Percentiles rank a stretch among this genome's conserved stretches.
phyloP scores from a whole-genome alignment of 1,140 invertebrate genomes.

The Drosophila simulans region DNA sequence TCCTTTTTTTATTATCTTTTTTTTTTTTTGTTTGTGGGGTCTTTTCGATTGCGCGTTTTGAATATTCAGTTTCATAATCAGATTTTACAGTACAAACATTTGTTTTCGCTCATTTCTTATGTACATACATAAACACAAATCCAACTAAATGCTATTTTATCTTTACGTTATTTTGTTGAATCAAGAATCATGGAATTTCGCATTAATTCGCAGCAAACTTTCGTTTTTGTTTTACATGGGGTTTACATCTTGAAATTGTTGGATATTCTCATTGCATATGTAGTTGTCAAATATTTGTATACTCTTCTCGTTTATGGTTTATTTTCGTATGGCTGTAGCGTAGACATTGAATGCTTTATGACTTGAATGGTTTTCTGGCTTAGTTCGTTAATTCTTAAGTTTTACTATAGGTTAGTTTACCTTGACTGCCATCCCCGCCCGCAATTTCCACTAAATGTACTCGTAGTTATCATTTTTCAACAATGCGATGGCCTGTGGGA shows the following conservation, averaged over 20 bases:
- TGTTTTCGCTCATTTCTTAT: constrained; percentile 42
- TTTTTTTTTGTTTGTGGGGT: constrained; percentile 4
- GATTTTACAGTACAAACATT: constrained; percentile 57
- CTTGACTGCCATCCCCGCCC: constrained; percentile 8
- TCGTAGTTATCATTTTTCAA: constrained; percentile 32
- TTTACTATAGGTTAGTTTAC: constrained; percentile 38
- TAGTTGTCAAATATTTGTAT: constrained; percentile 45
- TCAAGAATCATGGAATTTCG: constrained; percentile 11
- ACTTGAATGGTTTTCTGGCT: constrained; percentile 44
- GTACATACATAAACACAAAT: constrained; percentile 60
- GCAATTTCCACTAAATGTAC: constrained; percentile 16
- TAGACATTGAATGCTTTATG: constrained; percentile 79
- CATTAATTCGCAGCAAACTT: constrained; percentile 19
- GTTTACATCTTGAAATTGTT: constrained; percentile 33
- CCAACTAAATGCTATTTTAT: constrained; percentile 39
- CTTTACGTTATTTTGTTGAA: neutral
- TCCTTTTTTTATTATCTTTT: constrained; percentile 15
- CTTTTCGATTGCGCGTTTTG: constrained; percentile 16
- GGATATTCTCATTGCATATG: constrained; percentile 45
- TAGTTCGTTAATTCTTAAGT: constrained; percentile 45
- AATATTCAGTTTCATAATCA: constrained; percentile 39
- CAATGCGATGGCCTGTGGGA: constrained; percentile 15
- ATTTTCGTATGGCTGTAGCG: constrained; percentile 56
- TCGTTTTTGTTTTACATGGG: neutral
- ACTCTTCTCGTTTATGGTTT: constrained; percentile 24